Percentiles rank a stretch among this genome's conserved stretches.
Conservation (phyloP, 1,140 invertebrate genomes). For the Papilio machaon region DNA sequence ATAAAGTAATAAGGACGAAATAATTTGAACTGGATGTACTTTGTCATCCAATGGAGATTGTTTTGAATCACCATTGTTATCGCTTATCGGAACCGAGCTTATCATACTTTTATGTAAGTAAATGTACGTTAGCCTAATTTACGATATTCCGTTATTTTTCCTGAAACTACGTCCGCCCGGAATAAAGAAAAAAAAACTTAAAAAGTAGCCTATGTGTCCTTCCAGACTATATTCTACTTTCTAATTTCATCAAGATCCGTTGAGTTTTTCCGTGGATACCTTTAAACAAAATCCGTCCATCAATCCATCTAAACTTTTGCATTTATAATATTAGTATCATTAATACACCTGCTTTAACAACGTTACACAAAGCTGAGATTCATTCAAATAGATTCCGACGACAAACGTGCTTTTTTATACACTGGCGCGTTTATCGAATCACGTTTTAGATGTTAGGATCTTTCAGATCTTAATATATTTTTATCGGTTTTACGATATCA, state of each 20-base stretch:
- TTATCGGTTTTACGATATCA: neutral
- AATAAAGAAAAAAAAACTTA: no score
- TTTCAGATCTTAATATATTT: neutral
- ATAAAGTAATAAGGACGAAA: neutral
- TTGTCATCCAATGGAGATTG: neutral
- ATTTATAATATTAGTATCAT: no score
- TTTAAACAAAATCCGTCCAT: no score
- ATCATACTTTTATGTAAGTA: neutral
- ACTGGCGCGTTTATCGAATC: neutral
- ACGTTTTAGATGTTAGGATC: neutral
- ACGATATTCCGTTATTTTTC: no score
- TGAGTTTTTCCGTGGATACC: no score
- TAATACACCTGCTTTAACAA: neutral
- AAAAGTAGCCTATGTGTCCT: no score
- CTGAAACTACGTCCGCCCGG: no score
- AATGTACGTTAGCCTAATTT: neutral
- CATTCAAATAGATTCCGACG: neutral
- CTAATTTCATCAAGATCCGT: no score
- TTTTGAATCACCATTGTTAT: constrained; percentile 18
- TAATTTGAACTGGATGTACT: neutral
- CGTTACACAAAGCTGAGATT: neutral
- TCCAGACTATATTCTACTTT: no score
- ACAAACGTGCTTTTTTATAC: neutral
- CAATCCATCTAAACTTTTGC: no score
- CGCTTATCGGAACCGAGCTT: neutral